Base-by-base conservation (phyloP, 2,797 vertebrate species). In the Gymnothorax javanicus region DNA sequence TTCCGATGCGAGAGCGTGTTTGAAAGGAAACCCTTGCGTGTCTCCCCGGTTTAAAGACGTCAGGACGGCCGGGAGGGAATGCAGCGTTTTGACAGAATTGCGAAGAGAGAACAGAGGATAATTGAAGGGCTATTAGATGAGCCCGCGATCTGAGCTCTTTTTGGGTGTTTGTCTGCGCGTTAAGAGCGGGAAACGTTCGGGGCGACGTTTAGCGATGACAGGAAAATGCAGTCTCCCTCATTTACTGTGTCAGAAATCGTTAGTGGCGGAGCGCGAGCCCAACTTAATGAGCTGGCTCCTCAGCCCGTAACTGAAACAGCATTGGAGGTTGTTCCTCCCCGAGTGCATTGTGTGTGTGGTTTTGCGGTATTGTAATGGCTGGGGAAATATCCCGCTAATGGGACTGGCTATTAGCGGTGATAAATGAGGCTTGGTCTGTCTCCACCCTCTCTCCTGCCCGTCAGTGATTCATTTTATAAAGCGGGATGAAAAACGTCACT, bases 121-220 rank as follows among this genome's bases (percentile, higher is more conserved):
- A 92, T 93, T 93, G 88, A 90, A 88, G 84, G 33, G 85, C 89
- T 90, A 89, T 93, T 93, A 91, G 87, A 88, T 89, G 84, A 92
- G 91, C 89, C 87, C 90, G 25, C 52, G 0, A 71, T 93, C 90
- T 93, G 94, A 43, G 33, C 92, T 93, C 89, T 90, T 90, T 93
- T 89, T 59, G 9, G 25, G 60, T 77, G 50, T 86, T 57, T 54
- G n/a, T 77, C 59, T 73, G 56, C 52, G 43, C 9, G 89, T 90
- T 89, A 91, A 2, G 33, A 43, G 88, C 86, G 91, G 84, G 71
- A 87, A 67, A 25, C 1, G 60, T 82, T 50, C 9, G 84, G 52
- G 23, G 20, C 13, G 52, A 13, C n/a, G 50, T 85, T 82, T 57
- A n/a, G 79, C 67, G 75, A 82, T 85, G 87, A 69, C 84, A 75